Evolutionary conservation across 2,113 vertebrate genomes (phyloP).

Genomic region (Australoheros scitulus): DNA sequence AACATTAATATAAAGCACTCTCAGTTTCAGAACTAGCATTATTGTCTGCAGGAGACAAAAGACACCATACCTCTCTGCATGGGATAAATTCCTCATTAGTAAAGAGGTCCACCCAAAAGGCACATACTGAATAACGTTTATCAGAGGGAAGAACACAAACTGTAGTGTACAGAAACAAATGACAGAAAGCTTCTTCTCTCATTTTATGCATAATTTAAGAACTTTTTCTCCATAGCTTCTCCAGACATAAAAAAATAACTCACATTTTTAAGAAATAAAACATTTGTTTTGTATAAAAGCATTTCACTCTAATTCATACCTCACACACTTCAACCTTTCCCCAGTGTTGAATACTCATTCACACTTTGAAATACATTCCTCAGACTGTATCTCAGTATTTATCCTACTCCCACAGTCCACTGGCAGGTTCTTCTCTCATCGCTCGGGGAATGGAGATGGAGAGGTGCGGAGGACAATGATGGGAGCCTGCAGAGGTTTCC

Average conservation of each 20-base stretch:
- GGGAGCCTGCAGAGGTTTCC: conserved; percentile 55
- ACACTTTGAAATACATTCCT: conserved; percentile 45
- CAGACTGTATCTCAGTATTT: conserved; percentile 11
- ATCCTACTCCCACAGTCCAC: conserved; percentile 76
- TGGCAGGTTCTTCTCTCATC: conserved; percentile 47
- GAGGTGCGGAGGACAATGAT: neutral
- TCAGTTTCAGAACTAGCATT: neutral
- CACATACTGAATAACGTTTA: conserved; percentile 18
- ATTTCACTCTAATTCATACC: neutral
- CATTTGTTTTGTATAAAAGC: conserved; percentile 26
- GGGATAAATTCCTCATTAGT: neutral
- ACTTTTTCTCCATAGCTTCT: neutral
- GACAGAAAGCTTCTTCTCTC: neutral
- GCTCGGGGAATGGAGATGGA: conserved; percentile 26
- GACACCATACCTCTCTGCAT: neutral
- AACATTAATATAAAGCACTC: conserved; percentile 7
- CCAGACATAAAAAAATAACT: conserved; percentile 1
- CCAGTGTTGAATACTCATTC: conserved; percentile 1
- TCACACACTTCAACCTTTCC: conserved; percentile 7
- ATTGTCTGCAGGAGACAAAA: neutral
- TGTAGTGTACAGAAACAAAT: conserved; percentile 2
- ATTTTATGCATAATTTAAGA: neutral
- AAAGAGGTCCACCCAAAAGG: conserved; percentile 11
- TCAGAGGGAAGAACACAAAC: neutral
- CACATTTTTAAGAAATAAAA: neutral